Evolutionary conservation across 2,113 vertebrate species (phyloP), one percentile per base, ranked within the genome.

Genomic region (Odobenus rosmarus): DNA sequence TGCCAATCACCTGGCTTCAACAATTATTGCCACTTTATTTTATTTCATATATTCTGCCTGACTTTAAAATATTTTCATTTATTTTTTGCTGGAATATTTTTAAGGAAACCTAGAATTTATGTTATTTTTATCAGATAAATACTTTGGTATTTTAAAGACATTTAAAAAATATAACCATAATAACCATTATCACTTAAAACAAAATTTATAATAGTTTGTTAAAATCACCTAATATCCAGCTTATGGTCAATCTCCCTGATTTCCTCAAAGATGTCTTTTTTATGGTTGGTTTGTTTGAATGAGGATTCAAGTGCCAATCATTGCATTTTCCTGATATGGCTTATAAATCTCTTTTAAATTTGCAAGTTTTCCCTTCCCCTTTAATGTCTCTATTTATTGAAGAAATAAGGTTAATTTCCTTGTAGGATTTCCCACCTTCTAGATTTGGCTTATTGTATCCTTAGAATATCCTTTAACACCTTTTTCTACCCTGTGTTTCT

Each of bases 41-140:
- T 51, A 85, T 95, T 72, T 89, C 53, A 79, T 79, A 36, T 81
- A 8, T 95, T 72, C 14, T 1, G 24, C 28, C 31, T 42, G 31
- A 42, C 28, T 84, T 95, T 57, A 16, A 26, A 86, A 42, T 4
- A 9, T 80, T 94, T 85, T 87, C 26, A 46, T 85, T 55, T 91
- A 82, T 28, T 86, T 96, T 95, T 96, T 95, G n/a, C 62, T 84
- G 81, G 36, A 61, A 82, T 62, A 57, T n/a, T 85, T 96, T 59
- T 46, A 95, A 80, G 39, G 1, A 94, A 86, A 87, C 13, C 15
- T 21, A 87, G 21, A 61, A 8, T 91, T 90, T 57, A 16, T 69
- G 9, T 80, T 94, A 62, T 64, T 90, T 95, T 93, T 64, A 69
- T 53, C 16, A 13, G 24, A 39, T 79, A 88, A 91, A 88, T 4